Evolutionary conservation across 2,888 invertebrate genomes (phyloP), one percentile per base, ranked within the genome.

Genomic region (Hyles lineata): DNA sequence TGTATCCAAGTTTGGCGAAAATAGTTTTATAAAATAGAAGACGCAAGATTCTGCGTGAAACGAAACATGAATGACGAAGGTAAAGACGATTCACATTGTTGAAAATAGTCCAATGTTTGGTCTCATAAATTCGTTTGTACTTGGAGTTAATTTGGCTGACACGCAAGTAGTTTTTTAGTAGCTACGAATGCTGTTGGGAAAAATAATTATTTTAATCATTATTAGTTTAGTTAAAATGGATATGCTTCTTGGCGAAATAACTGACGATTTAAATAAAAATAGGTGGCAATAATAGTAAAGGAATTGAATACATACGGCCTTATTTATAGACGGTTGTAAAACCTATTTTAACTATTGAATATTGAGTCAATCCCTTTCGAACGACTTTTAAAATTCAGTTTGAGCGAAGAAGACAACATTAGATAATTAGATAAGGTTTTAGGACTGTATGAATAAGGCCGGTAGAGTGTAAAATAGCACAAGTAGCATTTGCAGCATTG

Each of bases 61-160:
- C 50, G 50, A 50, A 67, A 67, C 67, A 67, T 67, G 67, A 67
- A 50, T 67, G 67, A 50, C 43, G 43, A 67, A 67, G 67, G 50
- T 67, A 67, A 50, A 67, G 50, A 21, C 43, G 21, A 50, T 67
- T 67, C 78, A 80, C 77, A 75, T 78, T 72, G 75, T 76, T 74
- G 72, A 78, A 77, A 79, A 80, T 77, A 82, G 76, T 77, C 76
- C 76, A 75, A 78, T 80, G 77, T 78, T 76, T 78, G 80, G 77
- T 78, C 83, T 79, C 77, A 78, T 76, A 72, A 76, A 67, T 67
- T 67, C 19, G 9, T 62, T 32, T 67, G 35, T 5, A 67, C 7
- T 35, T n/a, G n/a, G n/a, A n/a, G 43, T 43, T 67, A 23, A 17
- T 43, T 43, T 63, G 50, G 21, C 50, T 67, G 63, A 23, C 43